Conservation (phyloP, 2,888 invertebrate genomes). For the Corbicula japonica region DNA sequence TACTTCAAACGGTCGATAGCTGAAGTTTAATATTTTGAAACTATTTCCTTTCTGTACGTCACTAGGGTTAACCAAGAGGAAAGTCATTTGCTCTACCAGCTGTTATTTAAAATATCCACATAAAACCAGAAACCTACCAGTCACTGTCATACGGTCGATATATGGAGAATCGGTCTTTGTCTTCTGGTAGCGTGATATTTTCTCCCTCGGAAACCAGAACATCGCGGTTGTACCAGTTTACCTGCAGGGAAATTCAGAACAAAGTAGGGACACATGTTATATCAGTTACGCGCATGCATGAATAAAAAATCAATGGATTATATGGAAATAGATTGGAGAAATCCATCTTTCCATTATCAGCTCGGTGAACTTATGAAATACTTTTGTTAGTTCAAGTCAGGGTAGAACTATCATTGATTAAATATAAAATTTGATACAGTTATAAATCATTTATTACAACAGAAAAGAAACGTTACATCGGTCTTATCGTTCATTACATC, state of each 20-base stretch:
- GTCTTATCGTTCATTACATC: too few species aligned
- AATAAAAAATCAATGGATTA: neutral
- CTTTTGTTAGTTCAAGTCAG: neutral
- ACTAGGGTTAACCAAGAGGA: too few species aligned
- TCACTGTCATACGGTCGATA: slow-evolving; percentile 4
- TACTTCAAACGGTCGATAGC: too few species aligned
- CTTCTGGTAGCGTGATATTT: neutral
- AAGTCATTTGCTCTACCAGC: too few species aligned
- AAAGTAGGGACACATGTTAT: neutral
- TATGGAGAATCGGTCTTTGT: neutral
- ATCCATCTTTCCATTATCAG: neutral
- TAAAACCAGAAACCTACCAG: too few species aligned
- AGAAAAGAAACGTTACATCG: too few species aligned
- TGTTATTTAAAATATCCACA: too few species aligned
- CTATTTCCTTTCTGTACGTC: too few species aligned
- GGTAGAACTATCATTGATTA: neutral
- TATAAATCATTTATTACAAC: too few species aligned
- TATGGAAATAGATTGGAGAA: neutral
- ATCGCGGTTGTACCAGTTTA: neutral
- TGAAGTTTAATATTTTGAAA: too few species aligned
- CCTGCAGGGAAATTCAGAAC: neutral
- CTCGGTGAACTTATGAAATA: neutral
- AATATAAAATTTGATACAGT: too few species aligned
- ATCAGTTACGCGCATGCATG: neutral
- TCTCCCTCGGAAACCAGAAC: neutral